phyloP scores from a whole-genome alignment of 2,888 invertebrate species.

The Myathropa florea region DNA sequence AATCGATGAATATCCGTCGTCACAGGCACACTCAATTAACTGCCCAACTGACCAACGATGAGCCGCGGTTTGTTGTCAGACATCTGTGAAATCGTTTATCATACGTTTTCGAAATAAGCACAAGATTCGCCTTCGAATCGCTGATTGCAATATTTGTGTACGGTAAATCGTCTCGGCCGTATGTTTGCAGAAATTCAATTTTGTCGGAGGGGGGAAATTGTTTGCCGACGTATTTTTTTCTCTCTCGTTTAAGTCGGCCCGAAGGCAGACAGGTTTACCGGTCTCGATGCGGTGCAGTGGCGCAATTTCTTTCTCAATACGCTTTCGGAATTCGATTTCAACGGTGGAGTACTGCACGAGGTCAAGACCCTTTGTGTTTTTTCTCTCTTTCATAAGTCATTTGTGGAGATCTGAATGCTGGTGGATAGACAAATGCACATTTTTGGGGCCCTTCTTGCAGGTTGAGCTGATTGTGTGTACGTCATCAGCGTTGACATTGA shows the following conservation, averaged over 20 bases:
- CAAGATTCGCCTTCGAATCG: conserved; percentile 11
- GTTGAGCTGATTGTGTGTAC: background rate
- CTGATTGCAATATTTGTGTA: conserved; percentile 14
- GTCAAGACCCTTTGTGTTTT: conserved; percentile 13
- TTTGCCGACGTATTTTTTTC: background rate
- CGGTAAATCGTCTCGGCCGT: conserved; percentile 1
- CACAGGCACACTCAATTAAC: background rate
- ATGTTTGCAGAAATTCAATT: conserved; percentile 1
- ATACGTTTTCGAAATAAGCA: conserved; percentile 9
- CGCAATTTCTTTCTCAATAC: conserved; percentile 22
- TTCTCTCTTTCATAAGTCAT: conserved; percentile 14
- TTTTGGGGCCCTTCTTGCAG: background rate
- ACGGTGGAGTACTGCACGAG: background rate
- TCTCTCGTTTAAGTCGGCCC: background rate
- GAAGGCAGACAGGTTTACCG: conserved; percentile 4
- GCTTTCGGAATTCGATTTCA: background rate
- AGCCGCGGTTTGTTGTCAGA: background rate
- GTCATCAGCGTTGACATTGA: background rate
- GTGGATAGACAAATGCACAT: background rate
- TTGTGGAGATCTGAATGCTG: background rate
- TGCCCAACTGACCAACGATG: too few species aligned
- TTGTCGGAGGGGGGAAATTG: background rate
- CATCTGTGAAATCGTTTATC: conserved; percentile 3
- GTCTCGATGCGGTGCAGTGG: background rate
- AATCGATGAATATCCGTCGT: background rate